A percentile compares a stretch with the other conserved stretches of the same genome.
These are phyloP conservation scores for Seladonia tumulorum DNA, from an alignment of 2,888 invertebrate genomes.

Conservation along the genomic window DNA sequence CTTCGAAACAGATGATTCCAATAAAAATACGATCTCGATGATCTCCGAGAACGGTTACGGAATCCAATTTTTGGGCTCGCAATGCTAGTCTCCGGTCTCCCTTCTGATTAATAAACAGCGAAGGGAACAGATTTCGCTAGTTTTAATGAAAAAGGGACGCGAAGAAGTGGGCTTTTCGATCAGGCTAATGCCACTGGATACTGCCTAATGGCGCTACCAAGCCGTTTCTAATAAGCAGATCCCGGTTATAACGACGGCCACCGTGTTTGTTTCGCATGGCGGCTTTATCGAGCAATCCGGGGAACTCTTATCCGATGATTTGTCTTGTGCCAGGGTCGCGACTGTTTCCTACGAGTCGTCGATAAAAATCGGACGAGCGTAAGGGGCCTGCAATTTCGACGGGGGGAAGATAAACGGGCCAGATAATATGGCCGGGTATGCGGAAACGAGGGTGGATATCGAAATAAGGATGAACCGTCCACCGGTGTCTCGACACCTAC, in stretches of 20 bases:
- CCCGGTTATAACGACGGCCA: not conserved
- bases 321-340: not conserved
- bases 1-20: not conserved
- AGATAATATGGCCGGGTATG: constrained; percentile 25
- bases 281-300: constrained; percentile 9
- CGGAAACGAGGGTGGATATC: constrained; percentile 13
- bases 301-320: constrained; percentile 26
- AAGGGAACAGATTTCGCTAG: not conserved
- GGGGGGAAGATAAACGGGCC: constrained; percentile 42
- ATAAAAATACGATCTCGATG: not conserved
- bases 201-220: constrained; percentile 7
- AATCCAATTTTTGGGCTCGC: not conserved
- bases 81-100: not conserved
- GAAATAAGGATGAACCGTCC: constrained; percentile 53
- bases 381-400: constrained; percentile 18
- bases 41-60: not conserved
- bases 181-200: not conserved
- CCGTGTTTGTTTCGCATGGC: not conserved
- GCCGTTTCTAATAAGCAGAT: not conserved
- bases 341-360: constrained; percentile 3
- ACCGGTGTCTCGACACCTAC: constrained; percentile 52
- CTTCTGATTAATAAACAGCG: not conserved
- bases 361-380: constrained; percentile 21
- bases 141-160: not conserved
- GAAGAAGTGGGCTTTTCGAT: not conserved